Conservation (phyloP, 2,888 invertebrate genomes). For the Diplazon laetatorius region DNA sequence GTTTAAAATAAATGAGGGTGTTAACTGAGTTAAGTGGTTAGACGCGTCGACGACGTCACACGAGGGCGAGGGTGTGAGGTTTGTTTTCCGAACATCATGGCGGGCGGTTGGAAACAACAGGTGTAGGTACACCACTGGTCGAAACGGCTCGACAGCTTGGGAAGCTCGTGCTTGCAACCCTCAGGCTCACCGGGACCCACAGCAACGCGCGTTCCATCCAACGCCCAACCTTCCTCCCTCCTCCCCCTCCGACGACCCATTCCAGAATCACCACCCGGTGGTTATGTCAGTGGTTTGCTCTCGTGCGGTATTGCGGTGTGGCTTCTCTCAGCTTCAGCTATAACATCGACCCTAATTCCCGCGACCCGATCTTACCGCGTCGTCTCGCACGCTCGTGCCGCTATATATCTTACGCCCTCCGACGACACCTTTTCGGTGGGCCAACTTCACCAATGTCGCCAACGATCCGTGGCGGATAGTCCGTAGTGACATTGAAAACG, state of each 20-base stretch:
- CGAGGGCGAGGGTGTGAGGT: constrained; percentile 13
- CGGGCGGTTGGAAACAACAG: constrained; percentile 77
- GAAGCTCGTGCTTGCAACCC: constrained; percentile 49
- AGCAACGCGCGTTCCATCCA: neutral
- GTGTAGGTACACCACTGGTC: constrained; percentile 74
- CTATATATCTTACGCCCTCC: neutral
- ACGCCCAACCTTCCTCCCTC: constrained; percentile 25
- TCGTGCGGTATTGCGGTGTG: constrained; percentile 50
- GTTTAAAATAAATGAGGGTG: neutral
- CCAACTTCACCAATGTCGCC: no score
- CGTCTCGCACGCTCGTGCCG: neutral
- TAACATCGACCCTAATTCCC: constrained; percentile 35
- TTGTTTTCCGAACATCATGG: constrained; percentile 55
- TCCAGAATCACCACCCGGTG: constrained; percentile 47
- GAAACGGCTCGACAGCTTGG: constrained; percentile 65
- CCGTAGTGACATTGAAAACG: no score
- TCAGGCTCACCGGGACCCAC: constrained; percentile 38
- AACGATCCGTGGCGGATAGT: no score
- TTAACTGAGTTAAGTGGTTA: constrained; percentile 19
- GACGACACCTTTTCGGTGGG: neutral
- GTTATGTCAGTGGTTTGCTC: constrained; percentile 60
- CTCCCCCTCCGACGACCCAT: neutral
- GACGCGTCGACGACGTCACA: constrained; percentile 27
- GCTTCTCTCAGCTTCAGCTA: constrained; percentile 6
- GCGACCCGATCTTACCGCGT: constrained; percentile 4